A percentile compares a stretch with the other conserved stretches of the same genome.
Evolutionary conservation across 2,888 invertebrate species (phyloP).

Genomic region (Ditula angustiorana): DNA sequence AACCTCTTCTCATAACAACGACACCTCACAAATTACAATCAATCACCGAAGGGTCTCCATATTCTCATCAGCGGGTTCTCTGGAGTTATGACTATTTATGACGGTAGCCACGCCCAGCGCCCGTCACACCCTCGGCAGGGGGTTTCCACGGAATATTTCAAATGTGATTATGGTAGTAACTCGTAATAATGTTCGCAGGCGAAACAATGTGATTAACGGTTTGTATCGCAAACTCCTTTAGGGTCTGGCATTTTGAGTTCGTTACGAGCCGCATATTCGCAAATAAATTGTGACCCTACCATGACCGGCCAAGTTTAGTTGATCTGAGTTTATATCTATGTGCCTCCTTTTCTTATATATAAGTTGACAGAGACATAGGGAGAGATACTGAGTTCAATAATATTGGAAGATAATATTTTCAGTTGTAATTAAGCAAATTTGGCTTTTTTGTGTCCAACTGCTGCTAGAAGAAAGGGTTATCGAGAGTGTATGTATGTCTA

Average conservation of each 20-base stretch:
- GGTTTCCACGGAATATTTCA: not conserved
- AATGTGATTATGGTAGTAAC: not conserved
- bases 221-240: not conserved
- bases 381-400: no score
- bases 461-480: no score
- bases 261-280: not conserved
- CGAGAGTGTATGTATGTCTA: no score
- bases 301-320: no score
- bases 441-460: no score
- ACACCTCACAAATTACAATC: not conserved
- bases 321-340: no score
- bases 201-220: not conserved
- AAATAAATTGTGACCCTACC: no score
- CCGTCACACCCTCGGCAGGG: not conserved
- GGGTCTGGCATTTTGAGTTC: not conserved
- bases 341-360: no score
- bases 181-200: not conserved
- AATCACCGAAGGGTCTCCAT: conserved; percentile 19
- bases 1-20: not conserved
- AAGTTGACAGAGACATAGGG: no score
- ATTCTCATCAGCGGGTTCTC: conserved; percentile 9
- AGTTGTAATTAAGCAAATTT: no score
- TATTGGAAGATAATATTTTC: no score
- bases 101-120: not conserved
- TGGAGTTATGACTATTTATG: conserved; percentile 27